These are phyloP conservation scores for Drosophila kanapiae DNA, from an alignment of 1,140 invertebrate species.

Conservation along the genomic window DNA sequence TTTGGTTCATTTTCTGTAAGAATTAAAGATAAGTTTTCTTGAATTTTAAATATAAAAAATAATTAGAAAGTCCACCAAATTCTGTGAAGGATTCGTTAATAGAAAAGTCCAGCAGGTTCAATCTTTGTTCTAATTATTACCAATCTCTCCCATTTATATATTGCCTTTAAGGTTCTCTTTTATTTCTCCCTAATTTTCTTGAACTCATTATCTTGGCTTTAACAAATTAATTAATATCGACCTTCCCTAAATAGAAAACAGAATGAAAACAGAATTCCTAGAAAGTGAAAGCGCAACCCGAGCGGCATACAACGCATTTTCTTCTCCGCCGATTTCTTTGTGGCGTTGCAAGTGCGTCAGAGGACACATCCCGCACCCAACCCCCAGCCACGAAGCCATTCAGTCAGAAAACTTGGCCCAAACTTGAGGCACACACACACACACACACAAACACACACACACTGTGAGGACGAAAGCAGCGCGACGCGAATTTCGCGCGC, in stretches of 20 bases:
- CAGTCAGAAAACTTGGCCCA: constrained; percentile 65
- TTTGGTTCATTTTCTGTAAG: too few relatives aligned
- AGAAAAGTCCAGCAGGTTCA: too few relatives aligned
- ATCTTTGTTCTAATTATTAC: not conserved
- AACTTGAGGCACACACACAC: constrained; percentile 53
- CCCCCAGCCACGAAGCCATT: constrained; percentile 43
- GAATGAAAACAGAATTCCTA: not conserved
- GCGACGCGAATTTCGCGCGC: constrained; percentile 74
- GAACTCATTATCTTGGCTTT: too few relatives aligned
- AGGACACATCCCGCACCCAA: constrained; percentile 8
- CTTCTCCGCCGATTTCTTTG: constrained; percentile 10
- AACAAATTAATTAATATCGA: not conserved
- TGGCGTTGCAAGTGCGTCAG: constrained; percentile 53
- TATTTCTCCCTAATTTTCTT: too few relatives aligned
- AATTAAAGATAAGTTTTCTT: too few relatives aligned
- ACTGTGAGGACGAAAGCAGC: constrained; percentile 7
- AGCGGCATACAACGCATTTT: not conserved
- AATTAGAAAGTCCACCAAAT: too few relatives aligned
- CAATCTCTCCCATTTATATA: not conserved
- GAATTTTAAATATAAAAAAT: too few relatives aligned
- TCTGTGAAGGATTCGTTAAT: too few relatives aligned
- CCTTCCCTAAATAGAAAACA: not conserved
- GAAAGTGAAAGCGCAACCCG: constrained; percentile 16
- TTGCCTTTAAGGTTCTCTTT: not conserved
- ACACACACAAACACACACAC: constrained; percentile 29